Evolutionary conservation across 2,113 vertebrate genomes (phyloP), one percentile per base, ranked within the genome.

Genomic region (Thymallus thymallus): DNA sequence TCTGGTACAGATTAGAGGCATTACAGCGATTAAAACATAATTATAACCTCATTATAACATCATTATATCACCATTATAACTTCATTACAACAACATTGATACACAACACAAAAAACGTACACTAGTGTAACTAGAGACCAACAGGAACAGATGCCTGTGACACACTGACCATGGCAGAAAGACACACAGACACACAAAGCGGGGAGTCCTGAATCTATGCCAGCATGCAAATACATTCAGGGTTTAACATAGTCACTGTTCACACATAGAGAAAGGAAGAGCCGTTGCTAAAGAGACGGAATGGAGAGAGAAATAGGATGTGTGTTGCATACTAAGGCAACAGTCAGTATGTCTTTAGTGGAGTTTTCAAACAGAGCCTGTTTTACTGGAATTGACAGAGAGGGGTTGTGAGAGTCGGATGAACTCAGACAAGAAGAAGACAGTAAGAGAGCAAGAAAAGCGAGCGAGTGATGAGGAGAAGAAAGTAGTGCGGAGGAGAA

Each of bases 281-380:
- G 77, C 72, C 66, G 66, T 66, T 41, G 16, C 48, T n/a, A 51
- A 75, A 77, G 78, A 82, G 76, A 41, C 35, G 10, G 35, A 41
- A 41, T 41, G 35, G 35, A 66, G 63, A 29, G 48, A 48, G 56
- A 32, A 79, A 75, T 76, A 9, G 26, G 26, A 48, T 88, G 87
- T 87, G 87, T 51, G 7, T 4, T 1, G 86, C 85, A 88, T 88
- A 85, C 87, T 88, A 85, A 90, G 7, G 35, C 77, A 80, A 84
- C 70, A 74, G 84, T 84, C 86, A 69, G 75, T 83, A 83, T 86
- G 84, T 84, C 73, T 51, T 82, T 80, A 73, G 80, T 82, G 5
- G 41, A 80, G 75, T 73, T 70, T 35, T 10, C 35, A 81, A 87
- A 90, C 80, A 78, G 66, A 74, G 77, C 69, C 69, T 32, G 65